Evolutionary conservation across 2,888 invertebrate species (phyloP), one percentile per base, ranked within the genome.

Genomic region (Rhagium mordax): DNA sequence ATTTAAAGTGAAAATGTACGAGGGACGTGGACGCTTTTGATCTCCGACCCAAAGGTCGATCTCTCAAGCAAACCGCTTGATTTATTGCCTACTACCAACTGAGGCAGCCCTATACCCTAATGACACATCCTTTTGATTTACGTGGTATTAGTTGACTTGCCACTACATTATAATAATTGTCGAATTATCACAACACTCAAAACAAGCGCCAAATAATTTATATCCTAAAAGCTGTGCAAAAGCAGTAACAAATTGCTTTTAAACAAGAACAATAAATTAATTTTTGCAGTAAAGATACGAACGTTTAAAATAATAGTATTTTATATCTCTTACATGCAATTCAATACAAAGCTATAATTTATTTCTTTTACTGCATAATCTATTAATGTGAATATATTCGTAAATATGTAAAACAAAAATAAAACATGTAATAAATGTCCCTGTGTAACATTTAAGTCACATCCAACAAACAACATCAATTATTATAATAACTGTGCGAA

Each of bases 11-110:
- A 67, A 64, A 67, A 61, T 70, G 55, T 60, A 67, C 51, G 48
- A 79, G 81, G 80, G 81, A 81, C 82, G 81, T 84, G 82, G 81
- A 78, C 83, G 83, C 79, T 82, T 82, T 67, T 77, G 76, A 80
- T 80, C 78, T 81, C 79, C 77, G 80, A 78, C 84, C 83, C 81
- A 81, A 81, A 84, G 83, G 84, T 82, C 84, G 80, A 77, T 78
- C 80, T 71, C 78, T 71, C 75, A 75, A 79, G 78, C 76, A 80
- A 78, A 79, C 82, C 81, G 81, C 79, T 79, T 85, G 85, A 86
- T 86, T 86, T 86, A 86, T 85, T 73, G 76, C 76, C 76, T 66
- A 73, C 73, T 74, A 77, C 70, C 78, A 72, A 75, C 76, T 62
- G 73, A 70, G 72, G 72, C 74, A 77, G 76, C 82, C 81, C 81